Conservation (phyloP, 2,113 vertebrate genomes). For the Cyprinodon variegatus region DNA sequence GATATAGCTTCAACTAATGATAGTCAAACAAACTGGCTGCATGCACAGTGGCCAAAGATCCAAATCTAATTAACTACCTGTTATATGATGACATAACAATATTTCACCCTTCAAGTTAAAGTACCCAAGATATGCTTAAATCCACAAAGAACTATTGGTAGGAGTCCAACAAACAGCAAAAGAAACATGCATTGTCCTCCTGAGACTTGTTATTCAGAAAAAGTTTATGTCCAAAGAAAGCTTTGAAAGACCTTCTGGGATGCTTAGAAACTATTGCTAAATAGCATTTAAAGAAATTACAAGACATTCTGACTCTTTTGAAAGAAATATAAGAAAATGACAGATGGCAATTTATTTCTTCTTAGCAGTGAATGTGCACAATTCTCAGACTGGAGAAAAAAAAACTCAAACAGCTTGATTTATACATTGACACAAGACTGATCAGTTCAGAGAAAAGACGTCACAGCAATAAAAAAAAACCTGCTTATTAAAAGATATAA, state of each 20-base stretch:
- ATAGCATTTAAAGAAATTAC: neutral
- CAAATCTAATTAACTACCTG: neutral
- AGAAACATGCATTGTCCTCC: neutral
- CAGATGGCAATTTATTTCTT: neutral
- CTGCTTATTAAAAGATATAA: constrained; percentile 14
- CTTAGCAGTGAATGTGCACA: neutral
- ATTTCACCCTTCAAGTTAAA: neutral
- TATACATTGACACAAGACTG: constrained; percentile 12
- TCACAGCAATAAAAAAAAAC: neutral
- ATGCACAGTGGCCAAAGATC: neutral
- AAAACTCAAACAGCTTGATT: constrained; percentile 9
- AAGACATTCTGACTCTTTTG: neutral
- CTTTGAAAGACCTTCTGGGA: neutral
- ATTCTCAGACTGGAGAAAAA: constrained; percentile 1
- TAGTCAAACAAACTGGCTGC: neutral
- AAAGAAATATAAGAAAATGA: constrained; percentile 1
- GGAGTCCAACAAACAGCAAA: neutral
- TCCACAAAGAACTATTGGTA: neutral
- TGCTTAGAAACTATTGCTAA: neutral
- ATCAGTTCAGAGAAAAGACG: constrained; percentile 11
- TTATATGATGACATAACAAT: neutral
- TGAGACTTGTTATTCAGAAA: neutral
- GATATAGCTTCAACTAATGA: neutral
- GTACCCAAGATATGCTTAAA: neutral
- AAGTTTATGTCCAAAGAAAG: neutral